Evolutionary conservation across 35 echinoderm and acorn worm genomes (phyloP), one percentile per base, ranked within the genome.

Genomic region (Lytechinus variegatus): DNA sequence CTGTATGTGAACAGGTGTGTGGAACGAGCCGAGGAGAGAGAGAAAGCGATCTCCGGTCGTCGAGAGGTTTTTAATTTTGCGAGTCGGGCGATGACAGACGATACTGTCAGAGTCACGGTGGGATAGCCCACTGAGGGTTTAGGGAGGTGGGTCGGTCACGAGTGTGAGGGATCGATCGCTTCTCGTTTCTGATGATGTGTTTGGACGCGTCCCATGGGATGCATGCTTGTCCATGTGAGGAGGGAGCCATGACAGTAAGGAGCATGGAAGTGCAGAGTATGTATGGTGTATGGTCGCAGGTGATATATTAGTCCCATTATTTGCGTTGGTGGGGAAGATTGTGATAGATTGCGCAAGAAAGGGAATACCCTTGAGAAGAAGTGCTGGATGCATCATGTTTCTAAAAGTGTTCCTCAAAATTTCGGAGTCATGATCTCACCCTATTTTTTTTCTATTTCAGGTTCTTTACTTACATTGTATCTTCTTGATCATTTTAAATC

Each of bases 31-130:
- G 3, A 24, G 21, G n/a, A 79, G 66, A 79, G 66, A 16, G 66
- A 79, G 8, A n/a, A n/a, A 79, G 66, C 66, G 19, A 79, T 79
- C 66, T 79, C 66, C 4, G 5, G 66, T 79, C n/a, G n/a, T 79
- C 19, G 66, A 79, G 66, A 79, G 66, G 66, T 79, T 79, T 79
- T 79, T 79, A 79, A 79, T 79, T 79, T 79, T 79, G 66, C 66
- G 66, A 79, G 66, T 79, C 19, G 66, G 66, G n/a, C 66, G 66
- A 79, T 79, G 66, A 79, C 66, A 79, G 12, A 79, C 19, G 66
- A 79, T 79, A 79, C 66, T 79, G 66, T 79, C 66, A 24, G 66
- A 79, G 66, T 79, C 66, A 79, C 66, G 66, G 14, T 5, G 66
- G 66, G 19, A 79, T 24, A 79, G 19, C 66, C 66, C 66, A 79